phyloP scores from a whole-genome alignment of 2,113 vertebrate genomes.

The Proteles cristata region DNA sequence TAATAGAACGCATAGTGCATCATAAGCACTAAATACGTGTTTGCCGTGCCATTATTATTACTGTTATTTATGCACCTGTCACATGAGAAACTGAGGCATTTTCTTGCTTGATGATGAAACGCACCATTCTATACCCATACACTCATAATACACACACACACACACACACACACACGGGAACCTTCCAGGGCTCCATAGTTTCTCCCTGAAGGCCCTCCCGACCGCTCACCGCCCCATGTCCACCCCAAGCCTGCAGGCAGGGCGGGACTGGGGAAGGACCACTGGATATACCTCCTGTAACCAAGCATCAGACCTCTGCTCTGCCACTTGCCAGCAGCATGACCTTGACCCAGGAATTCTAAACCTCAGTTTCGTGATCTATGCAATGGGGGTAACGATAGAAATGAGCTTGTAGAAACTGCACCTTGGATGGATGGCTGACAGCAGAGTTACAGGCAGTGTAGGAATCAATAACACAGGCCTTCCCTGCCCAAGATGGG shows the following conservation, averaged over 20 bases:
- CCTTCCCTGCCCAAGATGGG: not conserved
- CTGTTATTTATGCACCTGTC: not conserved
- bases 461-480: rapidly evolving
- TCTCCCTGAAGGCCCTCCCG: not conserved
- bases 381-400: not conserved
- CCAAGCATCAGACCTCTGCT: not conserved
- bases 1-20: not conserved
- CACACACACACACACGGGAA: not conserved
- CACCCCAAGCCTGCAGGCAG: not conserved
- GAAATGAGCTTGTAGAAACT: not conserved
- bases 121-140: not conserved
- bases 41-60: not conserved
- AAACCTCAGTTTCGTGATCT: not conserved
- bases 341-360: not conserved
- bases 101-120: not conserved
- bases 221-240: not conserved
- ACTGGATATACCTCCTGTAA: too few relatives aligned
- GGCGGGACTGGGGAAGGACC: not conserved
- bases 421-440: not conserved
- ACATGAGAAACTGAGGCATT: not conserved
- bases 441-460: not conserved
- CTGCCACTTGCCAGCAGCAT: not conserved
- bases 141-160: not conserved
- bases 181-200: not conserved
- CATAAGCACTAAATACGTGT: rapidly evolving